A percentile compares a stretch with the other conserved stretches of the same genome.
phyloP scores from a whole-genome alignment of 2,888 invertebrate species.

The Acanthopleura granulata region DNA sequence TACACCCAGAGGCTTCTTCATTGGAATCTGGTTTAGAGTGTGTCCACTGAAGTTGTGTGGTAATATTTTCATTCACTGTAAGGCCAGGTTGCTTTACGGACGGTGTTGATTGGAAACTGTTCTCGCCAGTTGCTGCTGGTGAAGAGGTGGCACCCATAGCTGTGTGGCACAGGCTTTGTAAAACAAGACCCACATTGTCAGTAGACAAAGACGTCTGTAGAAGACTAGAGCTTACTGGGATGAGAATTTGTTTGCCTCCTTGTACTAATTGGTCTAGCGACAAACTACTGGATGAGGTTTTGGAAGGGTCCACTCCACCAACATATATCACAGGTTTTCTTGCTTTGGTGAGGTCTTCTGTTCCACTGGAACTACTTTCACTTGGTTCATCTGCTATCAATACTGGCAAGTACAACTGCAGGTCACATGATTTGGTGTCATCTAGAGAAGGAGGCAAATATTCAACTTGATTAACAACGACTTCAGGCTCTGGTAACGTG shows the following conservation, averaged over 20 bases:
- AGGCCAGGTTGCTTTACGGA: too few species aligned
- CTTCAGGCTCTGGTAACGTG: neutral
- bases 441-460: neutral
- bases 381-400: neutral
- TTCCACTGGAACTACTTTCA: too few species aligned
- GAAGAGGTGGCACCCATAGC: too few species aligned
- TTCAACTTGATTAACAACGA: neutral
- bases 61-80: too few species aligned
- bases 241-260: neutral
- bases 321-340: neutral
- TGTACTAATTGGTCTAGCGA: neutral
- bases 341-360: neutral
- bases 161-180: neutral
- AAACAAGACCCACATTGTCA: neutral
- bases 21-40: too few species aligned
- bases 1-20: too few species aligned
- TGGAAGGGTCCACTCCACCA: neutral
- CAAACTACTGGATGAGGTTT: neutral
- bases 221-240: neutral
- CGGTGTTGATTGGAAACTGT: too few species aligned
- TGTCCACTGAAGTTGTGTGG: too few species aligned
- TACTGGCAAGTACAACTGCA: neutral
- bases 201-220: neutral
- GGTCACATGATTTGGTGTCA: neutral
- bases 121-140: too few species aligned